phyloP scores from a whole-genome alignment of 2,797 vertebrate genomes.

The Mormyrops attenuatus region DNA sequence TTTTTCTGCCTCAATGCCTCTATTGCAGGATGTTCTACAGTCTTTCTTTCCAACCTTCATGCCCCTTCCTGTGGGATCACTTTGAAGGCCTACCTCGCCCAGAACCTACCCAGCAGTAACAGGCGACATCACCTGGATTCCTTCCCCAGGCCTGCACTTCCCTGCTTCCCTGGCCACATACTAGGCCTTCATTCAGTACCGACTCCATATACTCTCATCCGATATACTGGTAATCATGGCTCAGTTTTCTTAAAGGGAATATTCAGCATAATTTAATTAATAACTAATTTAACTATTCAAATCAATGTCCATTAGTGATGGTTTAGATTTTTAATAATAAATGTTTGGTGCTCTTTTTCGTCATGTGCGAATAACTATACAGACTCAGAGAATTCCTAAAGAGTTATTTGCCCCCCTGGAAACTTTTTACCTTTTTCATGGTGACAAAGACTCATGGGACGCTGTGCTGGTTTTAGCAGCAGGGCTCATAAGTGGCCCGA shows the following conservation, averaged over 20 bases:
- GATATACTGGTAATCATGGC: neutral
- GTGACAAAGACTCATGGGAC: neutral
- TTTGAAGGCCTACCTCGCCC: neutral
- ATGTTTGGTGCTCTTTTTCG: neutral
- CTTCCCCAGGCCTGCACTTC: neutral
- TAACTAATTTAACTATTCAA: neutral
- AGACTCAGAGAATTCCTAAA: neutral
- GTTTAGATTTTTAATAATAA: neutral
- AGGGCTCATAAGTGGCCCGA: neutral
- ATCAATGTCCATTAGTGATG: neutral
- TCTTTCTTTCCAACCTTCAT: neutral
- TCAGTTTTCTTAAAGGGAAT: neutral
- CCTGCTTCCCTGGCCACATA: too few species aligned
- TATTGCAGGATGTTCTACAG: neutral
- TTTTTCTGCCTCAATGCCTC: neutral
- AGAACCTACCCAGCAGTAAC: neutral
- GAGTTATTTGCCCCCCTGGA: neutral
- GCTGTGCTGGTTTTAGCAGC: neutral
- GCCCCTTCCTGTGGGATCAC: neutral
- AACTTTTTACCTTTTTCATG: neutral
- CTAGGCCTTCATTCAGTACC: neutral
- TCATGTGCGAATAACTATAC: neutral
- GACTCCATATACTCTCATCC: neutral
- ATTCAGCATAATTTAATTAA: neutral
- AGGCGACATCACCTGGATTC: neutral